These are phyloP conservation scores for Trissoscelio sp. DNA, from an alignment of 2,888 invertebrate genomes.

Conservation along the genomic window DNA sequence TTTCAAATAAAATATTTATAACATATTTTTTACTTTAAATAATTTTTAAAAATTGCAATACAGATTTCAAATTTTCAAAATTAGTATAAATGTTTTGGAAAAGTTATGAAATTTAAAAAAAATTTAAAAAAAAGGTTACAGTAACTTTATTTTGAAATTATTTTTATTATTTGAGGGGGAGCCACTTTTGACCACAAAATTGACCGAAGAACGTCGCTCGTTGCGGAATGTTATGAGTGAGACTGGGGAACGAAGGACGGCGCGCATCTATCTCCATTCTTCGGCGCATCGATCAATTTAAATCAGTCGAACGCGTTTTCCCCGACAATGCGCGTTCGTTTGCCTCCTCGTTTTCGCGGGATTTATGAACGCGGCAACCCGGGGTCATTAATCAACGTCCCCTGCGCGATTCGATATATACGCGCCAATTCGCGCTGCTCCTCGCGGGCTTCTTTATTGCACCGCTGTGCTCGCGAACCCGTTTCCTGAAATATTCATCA, in stretches of 20 bases:
- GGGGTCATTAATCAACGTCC: conserved; percentile 63
- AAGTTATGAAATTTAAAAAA: no score
- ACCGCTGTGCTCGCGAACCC: conserved; percentile 17
- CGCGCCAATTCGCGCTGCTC: conserved; percentile 62
- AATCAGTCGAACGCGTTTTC: conserved; percentile 67
- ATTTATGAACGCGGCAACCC: conserved; percentile 62
- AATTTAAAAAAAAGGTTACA: no score
- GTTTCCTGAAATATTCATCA: conserved; percentile 65
- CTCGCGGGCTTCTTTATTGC: conserved; percentile 49
- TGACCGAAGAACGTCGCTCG: conserved; percentile 1
- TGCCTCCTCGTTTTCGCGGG: conserved; percentile 65
- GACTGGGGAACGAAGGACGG: conserved; percentile 20
- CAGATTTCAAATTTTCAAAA: no score
- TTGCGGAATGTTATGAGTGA: conserved; percentile 41
- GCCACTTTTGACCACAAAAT: no score
- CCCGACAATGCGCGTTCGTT: conserved; percentile 65
- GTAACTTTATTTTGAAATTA: no score
- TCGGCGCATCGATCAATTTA: conserved; percentile 67
- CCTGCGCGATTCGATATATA: conserved; percentile 58
- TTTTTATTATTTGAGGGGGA: no score
- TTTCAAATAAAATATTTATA: no score
- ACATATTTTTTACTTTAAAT: no score
- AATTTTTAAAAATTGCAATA: no score
- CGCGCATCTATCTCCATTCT: conserved; percentile 50
- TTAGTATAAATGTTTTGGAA: no score